Conservation (phyloP, 2,888 invertebrate species). For the Cosmia trapezina region DNA sequence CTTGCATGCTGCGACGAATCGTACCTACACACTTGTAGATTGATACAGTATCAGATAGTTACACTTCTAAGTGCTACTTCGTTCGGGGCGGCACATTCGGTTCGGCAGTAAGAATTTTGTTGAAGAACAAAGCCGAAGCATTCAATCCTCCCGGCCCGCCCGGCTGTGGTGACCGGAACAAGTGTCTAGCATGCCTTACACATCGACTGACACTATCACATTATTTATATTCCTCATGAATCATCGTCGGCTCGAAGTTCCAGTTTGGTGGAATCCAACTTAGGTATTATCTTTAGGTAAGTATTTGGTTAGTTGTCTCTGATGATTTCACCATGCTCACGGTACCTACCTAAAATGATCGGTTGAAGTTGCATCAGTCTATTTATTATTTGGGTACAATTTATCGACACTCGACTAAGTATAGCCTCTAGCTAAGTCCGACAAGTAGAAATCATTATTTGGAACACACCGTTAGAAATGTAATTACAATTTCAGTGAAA, state of each 20-base stretch:
- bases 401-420: conserved; percentile 28
- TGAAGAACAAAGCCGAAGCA: neutral
- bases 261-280: neutral
- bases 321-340: conserved; percentile 5
- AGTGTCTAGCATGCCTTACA: neutral
- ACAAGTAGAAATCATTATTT: conserved; percentile 41
- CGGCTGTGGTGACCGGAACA: neutral
- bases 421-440: conserved; percentile 25
- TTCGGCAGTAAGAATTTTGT: neutral
- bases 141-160: neutral
- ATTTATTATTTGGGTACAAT: conserved; percentile 13
- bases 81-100: neutral
- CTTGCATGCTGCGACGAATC: too few species aligned
- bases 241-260: conserved; percentile 1
- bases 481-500: conserved; percentile 70
- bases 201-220: neutral
- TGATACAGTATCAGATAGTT: too few species aligned
- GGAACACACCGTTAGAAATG: conserved; percentile 62
- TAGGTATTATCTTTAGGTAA: neutral
- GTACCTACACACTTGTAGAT: too few species aligned
- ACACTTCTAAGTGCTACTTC: too few species aligned
- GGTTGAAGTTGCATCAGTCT: neutral
- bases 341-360: neutral
- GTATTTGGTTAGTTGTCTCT: conserved; percentile 7
- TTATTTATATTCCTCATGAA: conserved; percentile 8